phyloP scores from a whole-genome alignment of 2,113 vertebrate genomes.

The Todiramphus saurophagus region DNA sequence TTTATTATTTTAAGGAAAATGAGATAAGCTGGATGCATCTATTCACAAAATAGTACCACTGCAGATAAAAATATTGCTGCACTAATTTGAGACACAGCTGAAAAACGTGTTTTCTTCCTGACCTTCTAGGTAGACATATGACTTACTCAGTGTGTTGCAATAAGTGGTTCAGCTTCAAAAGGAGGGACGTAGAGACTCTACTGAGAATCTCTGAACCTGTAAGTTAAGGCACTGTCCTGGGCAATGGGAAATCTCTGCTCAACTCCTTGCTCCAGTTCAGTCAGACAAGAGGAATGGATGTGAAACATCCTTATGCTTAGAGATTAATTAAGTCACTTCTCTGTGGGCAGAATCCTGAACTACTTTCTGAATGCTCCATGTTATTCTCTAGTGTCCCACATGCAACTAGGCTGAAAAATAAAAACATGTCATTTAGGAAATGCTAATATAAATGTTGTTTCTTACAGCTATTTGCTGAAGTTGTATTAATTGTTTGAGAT shows the following conservation, averaged over 20 bases:
- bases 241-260: neutral
- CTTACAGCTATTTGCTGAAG: neutral
- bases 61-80: neutral
- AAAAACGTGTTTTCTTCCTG: neutral
- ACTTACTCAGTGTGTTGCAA: neutral
- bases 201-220: neutral
- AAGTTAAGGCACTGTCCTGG: neutral
- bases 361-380: neutral
- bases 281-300: neutral
- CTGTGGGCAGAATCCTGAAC: neutral
- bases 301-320: neutral
- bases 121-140: neutral
- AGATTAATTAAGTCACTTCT: neutral
- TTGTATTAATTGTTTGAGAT: neutral
- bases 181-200: neutral
- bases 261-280: neutral
- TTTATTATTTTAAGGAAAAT: neutral
- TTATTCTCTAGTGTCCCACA: neutral
- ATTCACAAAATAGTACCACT: neutral
- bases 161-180: neutral
- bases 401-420: neutral
- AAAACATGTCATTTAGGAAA: neutral
- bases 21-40: neutral
- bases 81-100: neutral
- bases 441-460: neutral